A percentile compares a stretch with the other conserved stretches of the same genome.
These are phyloP conservation scores for Corythoichthys haematopterus DNA, from an alignment of 2,113 vertebrate genomes.

Conservation along the genomic window DNA sequence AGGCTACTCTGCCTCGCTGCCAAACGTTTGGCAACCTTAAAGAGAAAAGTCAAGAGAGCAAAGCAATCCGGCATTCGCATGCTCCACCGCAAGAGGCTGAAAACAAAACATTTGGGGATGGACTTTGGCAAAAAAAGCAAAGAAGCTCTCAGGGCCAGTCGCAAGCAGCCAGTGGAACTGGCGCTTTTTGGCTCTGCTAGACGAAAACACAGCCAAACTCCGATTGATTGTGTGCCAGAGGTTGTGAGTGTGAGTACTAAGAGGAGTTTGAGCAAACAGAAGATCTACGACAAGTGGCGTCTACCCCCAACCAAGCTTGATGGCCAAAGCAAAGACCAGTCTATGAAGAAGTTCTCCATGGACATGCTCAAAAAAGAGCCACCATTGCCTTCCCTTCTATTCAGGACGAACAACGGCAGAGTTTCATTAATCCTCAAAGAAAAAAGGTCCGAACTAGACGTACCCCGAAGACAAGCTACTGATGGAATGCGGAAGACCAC, in stretches of 20 bases:
- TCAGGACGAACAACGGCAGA: not conserved
- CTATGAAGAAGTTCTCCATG: not conserved
- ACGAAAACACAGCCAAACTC: not conserved
- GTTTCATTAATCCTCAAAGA: not conserved
- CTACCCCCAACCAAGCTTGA: not conserved
- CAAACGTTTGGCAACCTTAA: not conserved
- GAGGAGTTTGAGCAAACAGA: not conserved
- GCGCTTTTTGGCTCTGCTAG: not conserved
- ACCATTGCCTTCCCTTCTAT: not conserved
- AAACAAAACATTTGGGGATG: not conserved
- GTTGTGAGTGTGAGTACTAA: not conserved
- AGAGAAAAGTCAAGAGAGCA: not conserved
- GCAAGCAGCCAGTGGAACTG: not conserved
- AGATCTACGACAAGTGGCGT: not conserved
- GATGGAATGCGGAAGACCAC: not conserved
- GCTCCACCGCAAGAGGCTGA: not conserved
- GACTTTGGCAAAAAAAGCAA: not conserved
- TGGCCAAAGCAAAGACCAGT: not conserved
- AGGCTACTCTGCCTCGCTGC: not conserved
- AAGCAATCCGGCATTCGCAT: not conserved
- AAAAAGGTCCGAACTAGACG: not conserved
- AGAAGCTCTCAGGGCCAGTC: not conserved
- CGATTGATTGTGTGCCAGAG: not conserved
- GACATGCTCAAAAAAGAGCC: not conserved
- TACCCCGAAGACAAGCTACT: not conserved